Base-by-base conservation (phyloP, 1,140 invertebrate genomes). In the Pseudomyrmex gracilis region DNA sequence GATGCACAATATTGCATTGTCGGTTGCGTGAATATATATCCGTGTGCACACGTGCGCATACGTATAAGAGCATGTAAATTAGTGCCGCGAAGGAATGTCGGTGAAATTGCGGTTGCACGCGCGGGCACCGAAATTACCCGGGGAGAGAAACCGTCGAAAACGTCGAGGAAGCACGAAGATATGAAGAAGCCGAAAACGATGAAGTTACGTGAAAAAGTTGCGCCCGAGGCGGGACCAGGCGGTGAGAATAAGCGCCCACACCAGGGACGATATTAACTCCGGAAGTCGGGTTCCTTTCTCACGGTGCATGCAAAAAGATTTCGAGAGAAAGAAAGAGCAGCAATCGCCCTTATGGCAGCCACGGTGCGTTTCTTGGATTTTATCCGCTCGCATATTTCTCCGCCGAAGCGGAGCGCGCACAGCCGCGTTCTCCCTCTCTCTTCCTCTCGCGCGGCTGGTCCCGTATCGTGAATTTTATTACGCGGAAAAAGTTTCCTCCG, bases 401-500 rank as follows among this genome's bases (percentile, higher is more conserved):
- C 5, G 55, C 22, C 43, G 20, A 67, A 60, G 66, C 43, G n/a
- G 45, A 34, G 34, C 5, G 15, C 53, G 45, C 60, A 64, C 47
- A 9, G 13, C 12, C 10, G 0, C 13, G 10, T 22, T 71, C 64
- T 80, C 15, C 53, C 5, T 20, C 73, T 70, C 34, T 24, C 15
- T 78, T 43, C 7, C 53, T 10, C 51, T 24, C 49, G 13, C 22
- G 22, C 13, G 15, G 20, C 49, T n/a, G 20, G 13, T 63, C n/a
- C n/a, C 22, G 49, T 70, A 78, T 78, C 66, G 64, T 58, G 67
- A 58, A 80, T 80, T 80, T 80, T 80, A 80, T 80, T 70, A 71
- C 15, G 66, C 51, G 55, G 47, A 71, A 78, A 78, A 80, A 80
- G 76, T 80, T 80, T 80, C 55, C 66, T 10, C 20, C 15, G 43